Percentiles rank a stretch among this genome's conserved stretches.
phyloP scores from a whole-genome alignment of 2,797 vertebrate genomes.

The Sparus aurata region DNA sequence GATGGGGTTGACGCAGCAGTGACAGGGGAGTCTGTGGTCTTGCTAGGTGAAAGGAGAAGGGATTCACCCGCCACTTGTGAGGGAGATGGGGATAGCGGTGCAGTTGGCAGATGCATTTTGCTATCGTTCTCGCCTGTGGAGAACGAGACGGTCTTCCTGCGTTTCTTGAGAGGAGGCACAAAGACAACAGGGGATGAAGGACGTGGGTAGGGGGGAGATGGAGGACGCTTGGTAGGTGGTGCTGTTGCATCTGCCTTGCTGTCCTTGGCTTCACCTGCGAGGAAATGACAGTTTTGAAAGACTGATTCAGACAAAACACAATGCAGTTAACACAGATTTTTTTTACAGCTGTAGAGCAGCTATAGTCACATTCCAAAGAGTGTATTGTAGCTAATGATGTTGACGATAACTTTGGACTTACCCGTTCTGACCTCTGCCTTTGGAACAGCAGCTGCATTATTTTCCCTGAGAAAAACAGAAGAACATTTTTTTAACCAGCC shows the following conservation, averaged over 20 bases:
- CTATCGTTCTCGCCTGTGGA: conserved; percentile 84
- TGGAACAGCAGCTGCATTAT: conserved; percentile 49
- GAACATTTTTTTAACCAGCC: background rate
- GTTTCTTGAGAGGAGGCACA: conserved; percentile 93
- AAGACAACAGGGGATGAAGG: conserved; percentile 90
- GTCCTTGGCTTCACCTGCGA: conserved; percentile 66
- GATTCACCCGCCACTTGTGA: conserved; percentile 60
- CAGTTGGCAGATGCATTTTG: conserved; percentile 57
- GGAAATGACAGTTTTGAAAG: background rate
- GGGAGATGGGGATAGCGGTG: conserved; percentile 55
- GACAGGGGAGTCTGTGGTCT: conserved; percentile 65
- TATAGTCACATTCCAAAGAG: background rate
- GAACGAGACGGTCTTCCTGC: conserved; percentile 93
- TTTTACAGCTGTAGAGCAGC: background rate
- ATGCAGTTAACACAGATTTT: fast-evolving
- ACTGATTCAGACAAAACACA: background rate
- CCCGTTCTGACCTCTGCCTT: conserved; percentile 80
- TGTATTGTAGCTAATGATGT: background rate
- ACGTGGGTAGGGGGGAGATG: conserved; percentile 79
- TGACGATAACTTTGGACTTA: conserved; percentile 53
- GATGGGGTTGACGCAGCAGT: conserved; percentile 36
- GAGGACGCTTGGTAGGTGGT: conserved; percentile 55
- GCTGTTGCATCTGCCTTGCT: conserved; percentile 48
- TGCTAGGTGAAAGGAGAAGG: conserved; percentile 64
- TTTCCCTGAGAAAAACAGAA: conserved; percentile 68